A percentile compares a stretch with the other conserved stretches of the same genome.
Evolutionary conservation across 2,113 vertebrate genomes (phyloP).

Genomic region (Erpornis zantholeuca): DNA sequence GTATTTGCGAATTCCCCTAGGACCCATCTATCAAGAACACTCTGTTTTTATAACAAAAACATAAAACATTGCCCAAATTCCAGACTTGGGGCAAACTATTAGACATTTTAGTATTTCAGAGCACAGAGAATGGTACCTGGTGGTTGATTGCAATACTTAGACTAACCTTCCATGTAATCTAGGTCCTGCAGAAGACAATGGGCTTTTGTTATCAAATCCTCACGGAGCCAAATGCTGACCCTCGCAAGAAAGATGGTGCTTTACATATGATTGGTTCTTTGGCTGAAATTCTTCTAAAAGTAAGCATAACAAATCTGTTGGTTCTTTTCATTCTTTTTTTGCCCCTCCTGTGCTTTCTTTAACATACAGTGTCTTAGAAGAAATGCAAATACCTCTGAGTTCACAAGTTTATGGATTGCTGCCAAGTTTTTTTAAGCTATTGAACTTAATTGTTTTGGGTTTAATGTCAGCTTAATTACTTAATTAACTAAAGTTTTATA

Average conservation of each 20-base stretch:
- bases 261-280: conserved; percentile 98
- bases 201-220: conserved; percentile 98
- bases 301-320: conserved; percentile 39
- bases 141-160: background rate
- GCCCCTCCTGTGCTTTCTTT: background rate
- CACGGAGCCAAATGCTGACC: conserved; percentile 89
- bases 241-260: conserved; percentile 97
- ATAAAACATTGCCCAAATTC: background rate
- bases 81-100: background rate
- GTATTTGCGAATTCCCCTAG: background rate
- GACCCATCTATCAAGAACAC: background rate
- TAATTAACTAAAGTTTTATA: background rate
- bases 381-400: background rate
- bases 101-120: background rate
- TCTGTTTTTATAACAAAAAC: background rate
- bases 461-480: background rate
- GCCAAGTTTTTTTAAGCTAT: background rate
- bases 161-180: background rate
- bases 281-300: conserved; percentile 97
- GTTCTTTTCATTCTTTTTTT: background rate
- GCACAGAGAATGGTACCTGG: background rate
- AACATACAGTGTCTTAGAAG: background rate
- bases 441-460: background rate
- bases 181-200: conserved; percentile 99
- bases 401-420: background rate